These are phyloP conservation scores for Otus sunia DNA, from an alignment of 2,113 vertebrate genomes.

Conservation along the genomic window DNA sequence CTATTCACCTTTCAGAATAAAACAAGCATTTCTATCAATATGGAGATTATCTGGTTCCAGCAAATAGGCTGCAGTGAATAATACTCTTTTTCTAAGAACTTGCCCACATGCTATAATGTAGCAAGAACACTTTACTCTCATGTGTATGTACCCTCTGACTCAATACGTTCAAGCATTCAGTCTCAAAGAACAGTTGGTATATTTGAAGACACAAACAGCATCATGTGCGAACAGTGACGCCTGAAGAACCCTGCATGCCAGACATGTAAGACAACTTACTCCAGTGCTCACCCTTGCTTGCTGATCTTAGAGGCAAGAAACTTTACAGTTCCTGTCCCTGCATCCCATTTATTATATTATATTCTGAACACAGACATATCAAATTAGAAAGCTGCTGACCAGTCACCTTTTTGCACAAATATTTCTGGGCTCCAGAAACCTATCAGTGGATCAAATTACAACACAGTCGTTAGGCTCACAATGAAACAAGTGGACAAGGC, in stretches of 20 bases:
- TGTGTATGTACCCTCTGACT: not conserved
- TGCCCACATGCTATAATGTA: not conserved
- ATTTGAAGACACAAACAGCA: not conserved
- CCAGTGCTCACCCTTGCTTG: not conserved
- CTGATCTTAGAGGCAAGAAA: not conserved
- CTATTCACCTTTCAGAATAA: not conserved
- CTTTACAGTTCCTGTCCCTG: not conserved
- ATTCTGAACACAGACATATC: not conserved
- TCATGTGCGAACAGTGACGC: fast-evolving
- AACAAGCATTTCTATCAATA: not conserved
- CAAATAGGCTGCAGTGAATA: not conserved
- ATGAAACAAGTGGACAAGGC: not conserved
- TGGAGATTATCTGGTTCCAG: not conserved
- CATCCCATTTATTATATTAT: not conserved
- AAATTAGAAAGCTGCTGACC: not conserved
- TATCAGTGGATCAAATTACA: not conserved
- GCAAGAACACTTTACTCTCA: not conserved
- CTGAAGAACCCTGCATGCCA: not conserved
- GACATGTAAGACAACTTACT: not conserved
- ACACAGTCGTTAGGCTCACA: not conserved
- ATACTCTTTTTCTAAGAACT: not conserved
- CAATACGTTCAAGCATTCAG: not conserved
- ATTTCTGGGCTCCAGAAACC: not conserved
- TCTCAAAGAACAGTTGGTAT: not conserved
- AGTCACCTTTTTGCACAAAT: not conserved